A percentile compares a stretch with the other conserved stretches of the same genome.
Evolutionary conservation across 2,888 invertebrate genomes (phyloP).

Genomic region (Ferdinandea cuprea): DNA sequence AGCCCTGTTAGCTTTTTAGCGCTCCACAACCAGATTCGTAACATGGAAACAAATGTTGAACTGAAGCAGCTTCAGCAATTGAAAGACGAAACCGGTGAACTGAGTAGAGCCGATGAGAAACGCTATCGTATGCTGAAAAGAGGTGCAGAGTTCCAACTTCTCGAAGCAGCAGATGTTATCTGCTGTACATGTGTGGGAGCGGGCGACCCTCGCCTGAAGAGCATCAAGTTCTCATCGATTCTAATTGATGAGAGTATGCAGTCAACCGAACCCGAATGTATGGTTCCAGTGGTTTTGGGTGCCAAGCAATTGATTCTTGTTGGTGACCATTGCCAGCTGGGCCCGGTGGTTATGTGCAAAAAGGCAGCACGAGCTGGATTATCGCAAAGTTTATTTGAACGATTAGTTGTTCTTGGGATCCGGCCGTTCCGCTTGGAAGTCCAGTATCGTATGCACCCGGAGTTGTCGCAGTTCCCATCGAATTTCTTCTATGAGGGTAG

Average conservation of each 20-base stretch:
- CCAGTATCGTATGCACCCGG: constrained; percentile 99
- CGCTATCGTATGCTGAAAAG: constrained; percentile 95
- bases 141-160: constrained; percentile 93
- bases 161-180: constrained; percentile 98
- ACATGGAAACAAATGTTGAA: constrained; percentile 96
- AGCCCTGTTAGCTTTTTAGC: constrained; percentile 98
- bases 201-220: constrained; percentile 96
- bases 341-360: constrained; percentile 99
- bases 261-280: constrained; percentile 98
- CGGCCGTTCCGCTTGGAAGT: constrained; percentile 98
- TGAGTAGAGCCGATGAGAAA: constrained; percentile 97
- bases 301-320: constrained; percentile 98
- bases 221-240: constrained; percentile 97
- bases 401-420: constrained; percentile 98
- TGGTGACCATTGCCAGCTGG: constrained; percentile 99
- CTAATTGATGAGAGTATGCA: constrained; percentile 99
- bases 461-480: constrained; percentile 97
- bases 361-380: constrained; percentile 98
- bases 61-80: constrained; percentile 97
- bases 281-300: constrained; percentile 99
- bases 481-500: constrained; percentile 99
- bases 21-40: constrained; percentile 97
- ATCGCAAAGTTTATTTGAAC: constrained; percentile 98
- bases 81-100: constrained; percentile 98
- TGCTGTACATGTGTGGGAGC: constrained; percentile 99